Base-by-base conservation (phyloP, 1,140 invertebrate species). In the Aphis gossypii region DNA sequence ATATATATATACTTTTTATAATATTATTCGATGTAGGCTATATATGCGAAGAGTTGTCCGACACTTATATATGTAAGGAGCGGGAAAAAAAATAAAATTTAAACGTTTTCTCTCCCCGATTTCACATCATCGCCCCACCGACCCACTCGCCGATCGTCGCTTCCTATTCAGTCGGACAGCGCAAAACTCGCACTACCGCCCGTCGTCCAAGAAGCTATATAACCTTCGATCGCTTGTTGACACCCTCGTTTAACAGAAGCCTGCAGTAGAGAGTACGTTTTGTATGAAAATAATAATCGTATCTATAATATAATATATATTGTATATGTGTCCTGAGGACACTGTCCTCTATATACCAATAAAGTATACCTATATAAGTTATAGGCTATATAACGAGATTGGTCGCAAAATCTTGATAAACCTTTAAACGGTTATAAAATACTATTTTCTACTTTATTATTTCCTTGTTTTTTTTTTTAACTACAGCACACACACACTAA, bases 381-480 rank as follows among this genome's bases (percentile, higher is more conserved):
- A 4, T 20, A 83, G 18, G 30, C 38, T 76, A 76, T 76, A 76
- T 46, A 46, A 48, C 46, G n/a, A 88, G 86, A 88, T 48, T 88
- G 86, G 46, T 51, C n/a, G 46, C n/a, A n/a, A 88, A 35, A 88
- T 89, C 48, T 89, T n/a, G 48, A 54, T 51, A 48, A 35, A 87
- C 44, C 30, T 30, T 83, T 87, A 87, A n/a, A 30, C 44, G 30
- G 21, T 60, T 54, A 0, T 60, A 60, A 11, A 30, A 41, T 41
- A 41, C 38, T 41, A 41, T 41, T 41, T 3, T 30, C 2, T 60
- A 60, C 7, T 20, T 18, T 84, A 25, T 84, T 35, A 83, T 84
- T 44, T 8, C 0, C 44, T 84, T 30, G 11, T 41, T 84, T 38
- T 35, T 82, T 38, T 44, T 23, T 68, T 18, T 14, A 5, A 11